Percentiles rank a stretch among this genome's conserved stretches.
Evolutionary conservation across 2,888 invertebrate genomes (phyloP).

Genomic region (Synanthedon andrenaeformis): DNA sequence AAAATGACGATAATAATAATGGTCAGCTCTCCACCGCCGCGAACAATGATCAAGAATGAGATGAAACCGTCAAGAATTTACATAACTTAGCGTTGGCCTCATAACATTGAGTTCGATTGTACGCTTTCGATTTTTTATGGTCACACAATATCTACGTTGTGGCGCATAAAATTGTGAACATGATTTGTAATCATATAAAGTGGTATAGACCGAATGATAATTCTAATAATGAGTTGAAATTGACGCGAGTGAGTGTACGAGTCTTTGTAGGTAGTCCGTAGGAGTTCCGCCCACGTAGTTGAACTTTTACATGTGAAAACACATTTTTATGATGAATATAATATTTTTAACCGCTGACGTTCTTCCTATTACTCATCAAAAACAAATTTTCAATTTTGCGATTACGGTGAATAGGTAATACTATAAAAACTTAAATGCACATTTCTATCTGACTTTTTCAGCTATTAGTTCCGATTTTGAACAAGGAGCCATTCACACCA

Average conservation of each 20-base stretch:
- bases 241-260: conserved; percentile 21
- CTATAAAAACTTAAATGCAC: too few species aligned
- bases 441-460: too few species aligned
- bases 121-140: not conserved
- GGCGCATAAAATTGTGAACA: conserved; percentile 1
- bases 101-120: not conserved
- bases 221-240: conserved; percentile 36
- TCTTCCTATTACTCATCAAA: not conserved
- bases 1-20: conserved; percentile 25
- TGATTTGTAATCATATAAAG: conserved; percentile 26
- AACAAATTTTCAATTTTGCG: not conserved
- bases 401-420: too few species aligned
- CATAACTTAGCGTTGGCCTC: conserved; percentile 18
- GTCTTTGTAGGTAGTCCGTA: conserved; percentile 19
- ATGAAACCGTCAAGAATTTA: conserved; percentile 26
- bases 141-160: not conserved
- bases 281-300: not conserved
- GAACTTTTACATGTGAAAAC: too few species aligned
- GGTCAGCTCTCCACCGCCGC: conserved; percentile 15
- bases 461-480: too few species aligned
- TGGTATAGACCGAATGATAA: conserved; percentile 27
- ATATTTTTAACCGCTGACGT: too few species aligned
- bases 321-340: too few species aligned
- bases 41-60: conserved; percentile 35
- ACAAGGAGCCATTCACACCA: too few species aligned